Evolutionary conservation across 2,113 vertebrate genomes (phyloP), one percentile per base, ranked within the genome.

Genomic region (Stictonetta naevosa): DNA sequence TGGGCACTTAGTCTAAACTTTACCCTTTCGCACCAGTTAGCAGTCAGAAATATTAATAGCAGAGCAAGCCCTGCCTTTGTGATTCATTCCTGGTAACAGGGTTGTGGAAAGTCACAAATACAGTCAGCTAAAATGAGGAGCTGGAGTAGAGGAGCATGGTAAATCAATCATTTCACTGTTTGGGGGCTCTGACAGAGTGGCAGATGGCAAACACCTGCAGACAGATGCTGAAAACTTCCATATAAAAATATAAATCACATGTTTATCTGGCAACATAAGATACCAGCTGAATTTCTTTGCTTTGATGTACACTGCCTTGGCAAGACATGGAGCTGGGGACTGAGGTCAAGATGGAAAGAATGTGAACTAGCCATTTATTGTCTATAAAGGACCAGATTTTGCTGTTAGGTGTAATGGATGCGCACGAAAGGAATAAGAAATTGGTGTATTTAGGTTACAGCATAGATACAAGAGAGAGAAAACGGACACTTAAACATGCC

Each of bases 1-100:
- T 2, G 11, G 17, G 69, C 11, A 3, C 55, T n/a, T 11, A 3
- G 33, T 12, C 56, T 22, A 60, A 85, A 53, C 68, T 46, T 86
- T 78, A 72, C 72, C 95, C 92, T 86, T 64, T 48, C 48, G 92
- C 88, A 44, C 96, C 96, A 87, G 85, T 93, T 81, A 93, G 95
- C 87, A 64, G 18, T 8, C 81, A 53, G 29, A 33, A 36, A 11
- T 13, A 15, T 83, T 4, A 80, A 83, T 0, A 50, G 38, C 52
- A 33, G 40, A 74, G 12, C 23, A 17, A 31, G 36, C 44, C 13
- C 2, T 33, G 74, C 26, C 34, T 72, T 14, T 4, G 21, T 22
- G 29, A 31, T 36, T 19, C 3, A 1, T 13, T n/a, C 50, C 59
- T 16, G 21, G 3, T 23, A 21, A 5, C 52, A 4, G 0, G 12